Evolutionary conservation across 1,140 invertebrate species (phyloP).

Genomic region (Macrobrachium nipponense): DNA sequence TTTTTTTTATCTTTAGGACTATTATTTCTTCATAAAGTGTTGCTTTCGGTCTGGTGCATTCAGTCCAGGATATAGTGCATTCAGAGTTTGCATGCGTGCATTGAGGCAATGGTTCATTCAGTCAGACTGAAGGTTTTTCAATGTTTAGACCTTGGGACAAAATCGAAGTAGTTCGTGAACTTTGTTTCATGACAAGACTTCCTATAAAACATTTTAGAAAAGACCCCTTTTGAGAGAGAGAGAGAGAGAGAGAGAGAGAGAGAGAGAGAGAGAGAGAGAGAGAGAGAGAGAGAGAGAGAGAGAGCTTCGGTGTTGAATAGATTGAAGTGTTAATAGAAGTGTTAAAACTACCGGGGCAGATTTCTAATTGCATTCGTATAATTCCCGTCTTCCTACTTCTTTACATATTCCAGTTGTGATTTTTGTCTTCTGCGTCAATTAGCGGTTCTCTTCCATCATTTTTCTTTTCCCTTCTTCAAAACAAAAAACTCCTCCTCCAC

Average conservation of each 20-base stretch:
- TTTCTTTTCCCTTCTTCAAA: background rate
- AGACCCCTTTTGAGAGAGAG: background rate
- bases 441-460: background rate
- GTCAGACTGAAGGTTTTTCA: no score
- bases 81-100: no score
- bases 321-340: no score
- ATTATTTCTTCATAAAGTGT: no score
- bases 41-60: no score
- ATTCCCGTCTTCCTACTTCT: background rate
- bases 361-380: background rate
- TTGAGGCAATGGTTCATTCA: no score
- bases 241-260: slow-evolving; percentile 36
- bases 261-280: slow-evolving; percentile 22
- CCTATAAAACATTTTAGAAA: no score
- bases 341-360: background rate
- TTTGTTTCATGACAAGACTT: no score
- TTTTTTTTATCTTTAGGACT: no score
- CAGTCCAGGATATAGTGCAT: no score
- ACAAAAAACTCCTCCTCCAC: background rate
- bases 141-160: no score
- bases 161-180: no score
- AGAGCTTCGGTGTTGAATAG: background rate
- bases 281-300: slow-evolving; percentile 12
- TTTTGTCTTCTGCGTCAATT: background rate
- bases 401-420: background rate